Conservation (phyloP, 35 echinoderm and acorn worm genomes). For the Lytechinus variegatus region DNA sequence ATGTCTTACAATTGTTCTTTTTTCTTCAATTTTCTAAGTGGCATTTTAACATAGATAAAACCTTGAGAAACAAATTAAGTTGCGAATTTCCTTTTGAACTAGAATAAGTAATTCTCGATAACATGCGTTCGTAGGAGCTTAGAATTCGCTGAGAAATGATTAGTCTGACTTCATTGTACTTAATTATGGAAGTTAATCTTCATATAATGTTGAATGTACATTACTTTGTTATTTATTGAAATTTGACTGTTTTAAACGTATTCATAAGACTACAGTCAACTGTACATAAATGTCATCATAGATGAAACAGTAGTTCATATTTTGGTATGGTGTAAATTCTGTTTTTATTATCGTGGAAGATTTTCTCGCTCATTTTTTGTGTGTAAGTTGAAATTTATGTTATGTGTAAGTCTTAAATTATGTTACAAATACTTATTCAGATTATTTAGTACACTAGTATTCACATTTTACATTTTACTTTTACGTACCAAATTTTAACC, state of each 20-base stretch:
- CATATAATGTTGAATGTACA: neutral
- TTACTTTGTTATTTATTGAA: neutral
- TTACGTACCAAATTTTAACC: neutral
- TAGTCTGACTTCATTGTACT: neutral
- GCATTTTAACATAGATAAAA: neutral
- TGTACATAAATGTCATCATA: neutral
- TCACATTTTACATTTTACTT: neutral
- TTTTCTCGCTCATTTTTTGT: neutral
- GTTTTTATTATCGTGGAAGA: neutral
- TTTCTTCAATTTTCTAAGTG: neutral
- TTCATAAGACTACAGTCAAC: neutral
- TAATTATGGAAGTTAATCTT: neutral
- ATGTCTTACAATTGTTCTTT: neutral
- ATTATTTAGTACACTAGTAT: neutral
- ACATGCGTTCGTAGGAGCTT: neutral
- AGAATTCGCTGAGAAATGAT: neutral
- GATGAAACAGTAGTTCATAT: conserved; percentile 22
- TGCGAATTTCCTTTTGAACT: neutral
- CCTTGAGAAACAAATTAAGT: neutral
- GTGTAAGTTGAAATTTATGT: neutral
- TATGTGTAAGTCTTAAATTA: neutral
- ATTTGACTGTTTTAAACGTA: neutral
- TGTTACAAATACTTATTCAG: neutral
- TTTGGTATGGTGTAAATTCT: conserved; percentile 29
- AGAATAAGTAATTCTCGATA: neutral